Conservation (phyloP, 1,140 invertebrate genomes). For the Leptonema lineaticorne region DNA sequence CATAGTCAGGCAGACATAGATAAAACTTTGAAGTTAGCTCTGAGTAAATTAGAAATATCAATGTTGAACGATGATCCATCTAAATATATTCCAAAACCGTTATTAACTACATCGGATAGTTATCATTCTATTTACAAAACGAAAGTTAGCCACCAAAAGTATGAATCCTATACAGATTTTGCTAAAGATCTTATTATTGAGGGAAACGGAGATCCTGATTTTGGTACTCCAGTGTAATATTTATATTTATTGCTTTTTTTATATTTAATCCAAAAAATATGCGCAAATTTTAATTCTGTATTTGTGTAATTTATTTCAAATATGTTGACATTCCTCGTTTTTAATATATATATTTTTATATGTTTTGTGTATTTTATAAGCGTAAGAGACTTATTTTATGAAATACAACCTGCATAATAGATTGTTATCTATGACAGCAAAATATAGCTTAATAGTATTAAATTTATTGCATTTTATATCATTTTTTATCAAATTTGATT, state of each 20-base stretch:
- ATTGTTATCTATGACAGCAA: too few relatives aligned
- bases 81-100: not conserved
- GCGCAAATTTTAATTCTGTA: not conserved
- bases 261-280: not conserved
- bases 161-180: conserved; percentile 7
- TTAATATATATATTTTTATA: too few relatives aligned
- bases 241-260: not conserved
- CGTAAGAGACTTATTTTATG: too few relatives aligned
- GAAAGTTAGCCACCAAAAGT: not conserved
- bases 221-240: conserved; percentile 60
- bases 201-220: conserved; percentile 61
- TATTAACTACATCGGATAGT: not conserved
- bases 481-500: too few relatives aligned
- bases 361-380: too few relatives aligned
- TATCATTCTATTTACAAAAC: conserved; percentile 13
- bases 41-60: conserved; percentile 33
- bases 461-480: too few relatives aligned
- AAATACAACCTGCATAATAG: too few relatives aligned
- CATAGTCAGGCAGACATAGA: conserved; percentile 34
- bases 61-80: conserved; percentile 26
- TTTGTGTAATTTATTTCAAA: not conserved
- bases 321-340: too few relatives aligned
- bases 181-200: conserved; percentile 46
- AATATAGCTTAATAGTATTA: too few relatives aligned
- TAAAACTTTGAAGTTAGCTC: conserved; percentile 28